A percentile compares a stretch with the other conserved stretches of the same genome.
phyloP scores from a whole-genome alignment of 2,888 invertebrate genomes.

The Hydrotaea diabolus region DNA sequence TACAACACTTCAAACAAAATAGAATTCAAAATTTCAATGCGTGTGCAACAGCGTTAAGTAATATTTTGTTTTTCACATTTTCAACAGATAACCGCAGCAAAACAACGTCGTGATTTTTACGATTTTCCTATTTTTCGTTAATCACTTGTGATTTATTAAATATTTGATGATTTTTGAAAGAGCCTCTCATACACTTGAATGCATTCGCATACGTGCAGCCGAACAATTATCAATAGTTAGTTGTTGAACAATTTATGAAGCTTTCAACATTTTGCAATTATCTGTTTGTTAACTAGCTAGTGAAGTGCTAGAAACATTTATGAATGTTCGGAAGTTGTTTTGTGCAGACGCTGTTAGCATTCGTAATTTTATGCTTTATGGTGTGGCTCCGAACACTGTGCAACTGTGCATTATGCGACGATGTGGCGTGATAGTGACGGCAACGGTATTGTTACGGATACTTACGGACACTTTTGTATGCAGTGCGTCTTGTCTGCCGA shows the following conservation, averaged over 20 bases:
- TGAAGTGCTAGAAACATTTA: not conserved
- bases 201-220: not conserved
- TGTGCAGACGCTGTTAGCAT: not conserved
- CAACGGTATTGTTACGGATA: not conserved
- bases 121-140: constrained; percentile 1
- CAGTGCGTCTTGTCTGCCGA: not conserved
- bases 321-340: constrained; percentile 1
- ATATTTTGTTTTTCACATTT: not conserved
- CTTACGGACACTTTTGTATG: not conserved
- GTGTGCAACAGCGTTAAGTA: constrained; percentile 19
- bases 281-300: not conserved
- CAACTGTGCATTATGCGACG: not conserved
- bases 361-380: constrained; percentile 4
- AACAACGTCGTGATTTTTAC: too few relatives aligned
- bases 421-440: too few relatives aligned
- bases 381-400: not conserved
- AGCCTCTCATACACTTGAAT: not conserved
- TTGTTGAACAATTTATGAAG: constrained; percentile 28
- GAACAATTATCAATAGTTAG: constrained; percentile 3
- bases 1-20: not conserved
- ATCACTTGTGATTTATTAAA: constrained; percentile 37
- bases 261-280: constrained; percentile 33
- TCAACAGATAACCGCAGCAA: not conserved
- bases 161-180: constrained; percentile 23
- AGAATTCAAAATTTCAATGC: constrained; percentile 9